These are phyloP conservation scores for Schizothorax lantsangensis DNA, from an alignment of 2,797 vertebrate species.

Conservation along the genomic window DNA sequence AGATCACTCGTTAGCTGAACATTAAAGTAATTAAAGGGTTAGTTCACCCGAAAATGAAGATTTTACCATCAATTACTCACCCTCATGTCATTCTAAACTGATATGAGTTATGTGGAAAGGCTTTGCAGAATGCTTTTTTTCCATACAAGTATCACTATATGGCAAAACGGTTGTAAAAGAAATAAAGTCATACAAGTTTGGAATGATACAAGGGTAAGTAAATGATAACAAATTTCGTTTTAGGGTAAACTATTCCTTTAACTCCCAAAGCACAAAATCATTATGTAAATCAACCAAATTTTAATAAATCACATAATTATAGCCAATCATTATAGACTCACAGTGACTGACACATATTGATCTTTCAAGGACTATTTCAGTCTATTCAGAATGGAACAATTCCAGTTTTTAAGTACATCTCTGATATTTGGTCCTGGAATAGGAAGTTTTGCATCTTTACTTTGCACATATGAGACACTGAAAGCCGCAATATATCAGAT, in stretches of 20 bases:
- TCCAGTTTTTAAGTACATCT: constrained; percentile 3
- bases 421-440: constrained; percentile 65
- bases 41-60: constrained; percentile 1
- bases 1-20: constrained; percentile 79
- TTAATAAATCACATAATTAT: constrained; percentile 12
- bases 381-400: constrained; percentile 5
- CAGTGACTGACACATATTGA: constrained; percentile 3
- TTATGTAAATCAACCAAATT: constrained; percentile 17
- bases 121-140: not conserved
- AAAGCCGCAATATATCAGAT: constrained; percentile 32
- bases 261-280: constrained; percentile 17
- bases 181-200: constrained; percentile 4
- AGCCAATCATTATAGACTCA: constrained; percentile 8
- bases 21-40: constrained; percentile 24
- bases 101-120: not conserved
- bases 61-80: not conserved
- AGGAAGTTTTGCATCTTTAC: constrained; percentile 67
- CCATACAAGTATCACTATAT: not conserved
- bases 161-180: not conserved
- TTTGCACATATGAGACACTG: constrained; percentile 64
- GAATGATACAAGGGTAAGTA: not conserved
- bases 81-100: not conserved
- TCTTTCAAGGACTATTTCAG: not conserved
- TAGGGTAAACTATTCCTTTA: constrained; percentile 8
- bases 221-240: not conserved